Percentiles rank a stretch among this genome's conserved stretches.
These are phyloP conservation scores for Pseudochaenichthys georgianus DNA, from an alignment of 2,797 vertebrate genomes.

Conservation along the genomic window DNA sequence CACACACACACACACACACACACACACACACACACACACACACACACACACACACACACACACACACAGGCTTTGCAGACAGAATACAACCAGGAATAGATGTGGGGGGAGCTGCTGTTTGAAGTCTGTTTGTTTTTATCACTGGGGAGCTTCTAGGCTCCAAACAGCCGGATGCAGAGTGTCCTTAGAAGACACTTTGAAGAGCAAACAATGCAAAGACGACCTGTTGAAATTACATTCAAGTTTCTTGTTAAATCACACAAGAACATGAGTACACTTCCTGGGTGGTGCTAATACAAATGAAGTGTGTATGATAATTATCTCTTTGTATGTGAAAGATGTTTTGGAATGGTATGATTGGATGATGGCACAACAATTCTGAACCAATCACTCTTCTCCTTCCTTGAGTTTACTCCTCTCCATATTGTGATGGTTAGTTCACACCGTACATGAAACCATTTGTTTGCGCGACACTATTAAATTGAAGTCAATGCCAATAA, in stretches of 20 bases:
- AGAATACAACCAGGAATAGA: no score
- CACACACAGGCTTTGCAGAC: no score
- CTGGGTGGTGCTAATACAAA: neutral
- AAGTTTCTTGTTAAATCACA: no score
- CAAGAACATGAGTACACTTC: neutral
- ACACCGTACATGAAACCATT: no score
- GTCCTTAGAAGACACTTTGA: neutral
- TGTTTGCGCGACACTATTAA: no score
- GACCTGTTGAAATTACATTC: no score
- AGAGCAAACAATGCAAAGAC: neutral
- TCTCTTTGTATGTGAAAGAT: neutral
- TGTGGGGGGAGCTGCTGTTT: conserved; percentile 7
- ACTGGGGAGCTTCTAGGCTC: neutral
- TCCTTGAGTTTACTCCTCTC: neutral
- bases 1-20: neutral
- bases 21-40: neutral
- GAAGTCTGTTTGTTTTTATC: neutral
- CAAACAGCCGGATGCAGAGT: neutral
- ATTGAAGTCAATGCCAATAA: no score
- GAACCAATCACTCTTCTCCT: neutral
- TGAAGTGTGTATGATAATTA: neutral
- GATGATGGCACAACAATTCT: no score
- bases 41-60: no score
- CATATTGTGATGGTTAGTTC: no score
- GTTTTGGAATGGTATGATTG: neutral